Base-by-base conservation (phyloP, 2,797 vertebrate genomes). In the Coreius guichenoti region DNA sequence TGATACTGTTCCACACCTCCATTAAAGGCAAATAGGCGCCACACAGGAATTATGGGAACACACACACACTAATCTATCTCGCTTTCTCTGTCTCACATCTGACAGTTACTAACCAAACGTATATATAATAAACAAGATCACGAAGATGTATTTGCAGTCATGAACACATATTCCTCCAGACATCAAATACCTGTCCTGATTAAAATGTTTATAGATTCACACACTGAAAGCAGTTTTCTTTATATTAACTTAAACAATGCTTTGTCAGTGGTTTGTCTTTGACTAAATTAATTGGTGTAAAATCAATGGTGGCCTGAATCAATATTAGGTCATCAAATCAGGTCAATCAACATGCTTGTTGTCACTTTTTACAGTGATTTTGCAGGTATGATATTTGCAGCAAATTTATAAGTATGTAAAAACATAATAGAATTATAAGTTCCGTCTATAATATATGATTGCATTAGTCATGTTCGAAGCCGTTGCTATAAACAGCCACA, bases 391-490 rank as follows among this genome's bases (percentile, higher is more conserved):
- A 23, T 33, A 36, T 23, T 36, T 76, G 2, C 29, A 54, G 19
- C 73, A 33, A 17, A 56, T 51, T 74, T 36, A 14, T 54, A 74
- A 21, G 36, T 6, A 29, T 39, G 1, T 39, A 13, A 58, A 76
- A 61, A 17, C 14, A 61, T 56, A n/a, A n/a, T 17, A 17, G 13
- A 79, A 45, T 47, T 0, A n/a, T 56, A 65, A 65, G 19, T 80
- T 80, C 45, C 6, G 3, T 80, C 17, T 49, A 80, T 21, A 67
- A 80, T 67, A 65, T 68, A 39, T 47, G 19, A 47, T 31, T 49
- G 29, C 43, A 51, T 80, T 80, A 67, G 61, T 67, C 58, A 67
- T 67, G 39, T 49, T 67, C 7, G 3, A 80, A 51, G 63, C 63
- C 2, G 4, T 31, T 68, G 29, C 43, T 80, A 65, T 58, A 80